These are phyloP conservation scores for Stichodactyla helianthus DNA, from an alignment of 64 coral and sea anemone species.

Conservation along the genomic window DNA sequence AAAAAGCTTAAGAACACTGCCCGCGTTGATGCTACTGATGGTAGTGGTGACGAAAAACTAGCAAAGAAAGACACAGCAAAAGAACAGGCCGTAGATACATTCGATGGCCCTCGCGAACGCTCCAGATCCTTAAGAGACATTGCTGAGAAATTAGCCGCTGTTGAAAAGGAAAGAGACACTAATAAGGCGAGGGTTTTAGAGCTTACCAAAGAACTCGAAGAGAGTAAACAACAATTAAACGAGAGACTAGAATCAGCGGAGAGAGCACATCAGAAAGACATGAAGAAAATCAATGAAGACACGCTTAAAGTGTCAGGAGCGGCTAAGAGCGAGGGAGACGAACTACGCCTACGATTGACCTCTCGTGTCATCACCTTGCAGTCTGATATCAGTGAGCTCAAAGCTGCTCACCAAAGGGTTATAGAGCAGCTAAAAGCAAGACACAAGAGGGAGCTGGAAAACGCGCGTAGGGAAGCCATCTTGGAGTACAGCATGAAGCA, in stretches of 20 bases:
- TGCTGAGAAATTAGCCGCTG: slow-evolving; percentile 31
- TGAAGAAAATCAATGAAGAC: slow-evolving; percentile 81
- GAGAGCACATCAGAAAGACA: slow-evolving; percentile 61
- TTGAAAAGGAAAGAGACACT: slow-evolving; percentile 49
- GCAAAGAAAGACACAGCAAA: not conserved
- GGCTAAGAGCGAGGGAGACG: slow-evolving; percentile 65
- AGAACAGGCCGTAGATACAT: not conserved
- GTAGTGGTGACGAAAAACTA: not conserved
- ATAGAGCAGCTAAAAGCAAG: slow-evolving; percentile 60
- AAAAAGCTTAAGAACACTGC: not conserved
- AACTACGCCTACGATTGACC: slow-evolving; percentile 74
- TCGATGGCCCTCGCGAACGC: not conserved
- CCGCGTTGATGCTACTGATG: not conserved
- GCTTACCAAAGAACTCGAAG: slow-evolving; percentile 71
- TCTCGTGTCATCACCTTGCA: slow-evolving; percentile 92
- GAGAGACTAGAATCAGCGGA: slow-evolving; percentile 57
- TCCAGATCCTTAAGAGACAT: slow-evolving; percentile 31
- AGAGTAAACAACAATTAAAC: slow-evolving; percentile 41
- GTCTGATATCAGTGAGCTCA: slow-evolving; percentile 96
- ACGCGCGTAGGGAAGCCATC: slow-evolving; percentile 75
- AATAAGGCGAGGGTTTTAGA: slow-evolving; percentile 28
- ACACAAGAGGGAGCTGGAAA: slow-evolving; percentile 71
- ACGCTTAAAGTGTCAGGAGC: slow-evolving; percentile 67
- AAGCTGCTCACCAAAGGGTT: slow-evolving; percentile 65
- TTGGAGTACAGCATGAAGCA: slow-evolving; percentile 66